These are phyloP conservation scores for Drusus annulatus DNA, from an alignment of 1,140 invertebrate genomes.

Conservation along the genomic window DNA sequence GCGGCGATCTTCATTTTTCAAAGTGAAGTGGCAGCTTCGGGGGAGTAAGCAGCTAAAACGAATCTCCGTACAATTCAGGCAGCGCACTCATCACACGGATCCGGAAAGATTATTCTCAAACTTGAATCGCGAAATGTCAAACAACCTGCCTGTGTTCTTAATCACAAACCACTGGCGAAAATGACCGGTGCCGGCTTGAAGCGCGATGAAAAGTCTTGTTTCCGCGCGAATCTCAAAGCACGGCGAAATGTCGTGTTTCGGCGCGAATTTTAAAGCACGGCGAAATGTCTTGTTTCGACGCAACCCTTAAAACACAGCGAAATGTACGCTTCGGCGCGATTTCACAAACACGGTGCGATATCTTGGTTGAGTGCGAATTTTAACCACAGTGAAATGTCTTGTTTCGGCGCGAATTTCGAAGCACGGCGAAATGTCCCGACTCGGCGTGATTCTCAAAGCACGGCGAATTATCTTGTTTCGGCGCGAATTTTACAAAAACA, in stretches of 20 bases:
- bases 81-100: constrained; percentile 25
- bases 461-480: background rate
- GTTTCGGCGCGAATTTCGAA: background rate
- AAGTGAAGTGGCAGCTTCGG: constrained; percentile 20
- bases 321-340: background rate
- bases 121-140: background rate
- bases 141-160: background rate
- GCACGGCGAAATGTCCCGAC: background rate
- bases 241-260: too few relatives aligned
- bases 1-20: constrained; percentile 39
- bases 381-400: background rate
- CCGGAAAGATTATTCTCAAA: background rate
- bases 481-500: background rate
- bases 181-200: background rate
- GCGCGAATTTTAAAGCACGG: too few relatives aligned
- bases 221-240: background rate
- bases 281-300: background rate
- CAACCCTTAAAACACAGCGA: background rate
- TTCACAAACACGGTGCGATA: background rate
- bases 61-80: constrained; percentile 17
- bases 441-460: too few relatives aligned
- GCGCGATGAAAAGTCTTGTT: background rate
- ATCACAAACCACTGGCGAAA: background rate
- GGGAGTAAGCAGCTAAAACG: background rate
- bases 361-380: background rate